Evolutionary conservation across 2,113 vertebrate genomes (phyloP), one percentile per base, ranked within the genome.

Genomic region (Myotis lucifugus): DNA sequence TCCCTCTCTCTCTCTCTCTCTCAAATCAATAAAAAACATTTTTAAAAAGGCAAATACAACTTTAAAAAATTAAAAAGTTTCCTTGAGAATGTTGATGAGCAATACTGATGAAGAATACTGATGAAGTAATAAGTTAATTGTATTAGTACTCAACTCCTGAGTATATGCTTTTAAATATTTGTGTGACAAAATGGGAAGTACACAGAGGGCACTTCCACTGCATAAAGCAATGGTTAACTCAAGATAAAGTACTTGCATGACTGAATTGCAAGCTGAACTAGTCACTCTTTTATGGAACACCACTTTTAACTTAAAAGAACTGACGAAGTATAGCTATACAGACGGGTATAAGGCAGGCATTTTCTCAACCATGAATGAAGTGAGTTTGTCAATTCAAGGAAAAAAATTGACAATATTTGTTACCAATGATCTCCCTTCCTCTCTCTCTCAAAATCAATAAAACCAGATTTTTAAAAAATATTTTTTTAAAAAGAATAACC

Each of bases 311-410:
- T 84, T 87, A 54, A 86, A 92, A 61, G 25, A 72, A 66, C 15
- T 54, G 32, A 56, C 18, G 56, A 64, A 69, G 66, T 56, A 54
- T 42, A 21, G n/a, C 40, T 42, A 74, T n/a, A 37, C 1, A 48
- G 48, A 37, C 37, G 42, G n/a, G 21, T 14, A 52, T 1, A 70
- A 15, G 84, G 25, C 61, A 96, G 14, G 86, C 32, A 64, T 83
- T 88, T 94, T 97, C 42, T 79, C 34, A 83, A 48, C 82, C 93
- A 50, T 61, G 32, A 95, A 76, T 77, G 34, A 67, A 93, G 78
- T 48, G 42, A 70, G 61, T 27, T 66, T 42, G 29, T 25, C 27
- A 69, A 25, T 52, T 97, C 64, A 78, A 91, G 78, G 59, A 93
- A 95, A 91, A 56, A 32, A 91, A 84, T 0, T 90, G 9, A 90